Conservation (phyloP, 2,797 vertebrate species). For the Pseudochaenichthys georgianus region DNA sequence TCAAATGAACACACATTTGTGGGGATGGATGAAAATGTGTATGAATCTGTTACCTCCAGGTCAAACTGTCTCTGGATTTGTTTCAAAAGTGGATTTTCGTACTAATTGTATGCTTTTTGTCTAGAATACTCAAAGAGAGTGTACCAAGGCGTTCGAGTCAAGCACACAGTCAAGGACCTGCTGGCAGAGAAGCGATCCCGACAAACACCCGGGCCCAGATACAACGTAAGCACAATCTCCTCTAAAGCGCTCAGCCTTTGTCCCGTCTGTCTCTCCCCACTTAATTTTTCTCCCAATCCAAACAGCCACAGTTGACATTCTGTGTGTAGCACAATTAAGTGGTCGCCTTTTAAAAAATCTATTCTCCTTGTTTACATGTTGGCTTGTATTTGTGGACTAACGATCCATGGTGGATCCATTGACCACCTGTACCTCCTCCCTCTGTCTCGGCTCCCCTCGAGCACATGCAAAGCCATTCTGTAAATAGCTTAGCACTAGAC, state of each 20-base stretch:
- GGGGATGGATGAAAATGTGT: constrained; percentile 66
- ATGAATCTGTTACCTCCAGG: constrained; percentile 29
- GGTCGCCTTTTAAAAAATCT: constrained; percentile 59
- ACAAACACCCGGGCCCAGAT: constrained; percentile 86
- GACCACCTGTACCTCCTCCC: constrained; percentile 57
- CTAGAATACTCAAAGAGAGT: constrained; percentile 92
- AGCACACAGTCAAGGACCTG: constrained; percentile 97
- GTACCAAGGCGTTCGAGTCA: constrained; percentile 96
- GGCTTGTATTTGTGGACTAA: constrained; percentile 70
- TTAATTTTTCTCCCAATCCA: constrained; percentile 69
- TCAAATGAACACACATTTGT: constrained; percentile 78
- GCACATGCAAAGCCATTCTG: constrained; percentile 72
- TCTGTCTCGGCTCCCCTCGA: constrained; percentile 52
- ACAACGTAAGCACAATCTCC: constrained; percentile 85
- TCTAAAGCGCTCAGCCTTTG: constrained; percentile 46
- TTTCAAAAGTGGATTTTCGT: not conserved
- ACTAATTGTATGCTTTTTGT: constrained; percentile 19
- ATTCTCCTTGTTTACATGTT: constrained; percentile 78
- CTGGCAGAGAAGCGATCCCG: constrained; percentile 94
- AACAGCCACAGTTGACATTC: constrained; percentile 81
- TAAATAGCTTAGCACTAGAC: constrained; percentile 77
- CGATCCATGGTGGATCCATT: constrained; percentile 59
- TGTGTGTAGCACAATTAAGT: constrained; percentile 69
- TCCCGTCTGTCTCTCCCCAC: constrained; percentile 49
- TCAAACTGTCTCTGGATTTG: constrained; percentile 42